These are phyloP conservation scores for Vulpes vulpes DNA, from an alignment of 2,113 vertebrate genomes.

Conservation along the genomic window DNA sequence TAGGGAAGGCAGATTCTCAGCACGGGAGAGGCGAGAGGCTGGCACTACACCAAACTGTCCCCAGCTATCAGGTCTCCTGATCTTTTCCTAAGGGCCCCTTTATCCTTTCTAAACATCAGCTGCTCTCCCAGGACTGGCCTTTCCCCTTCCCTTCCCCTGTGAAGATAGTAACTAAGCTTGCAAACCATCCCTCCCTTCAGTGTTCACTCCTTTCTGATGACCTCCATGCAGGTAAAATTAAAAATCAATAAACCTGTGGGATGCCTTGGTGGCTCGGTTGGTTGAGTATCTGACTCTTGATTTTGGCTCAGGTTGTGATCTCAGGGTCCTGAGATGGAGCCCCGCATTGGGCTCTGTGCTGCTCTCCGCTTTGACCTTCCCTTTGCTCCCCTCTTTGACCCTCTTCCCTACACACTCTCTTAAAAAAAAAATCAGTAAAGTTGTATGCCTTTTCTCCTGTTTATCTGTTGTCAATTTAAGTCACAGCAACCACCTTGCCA, in stretches of 20 bases:
- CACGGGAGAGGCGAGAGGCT: background rate
- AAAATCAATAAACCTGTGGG: background rate
- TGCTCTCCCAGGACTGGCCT: background rate
- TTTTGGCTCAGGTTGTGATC: background rate
- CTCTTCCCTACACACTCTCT: background rate
- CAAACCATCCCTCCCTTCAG: background rate
- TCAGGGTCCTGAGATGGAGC: background rate
- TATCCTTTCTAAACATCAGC: background rate
- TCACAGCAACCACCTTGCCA: background rate
- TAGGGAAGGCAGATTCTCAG: too few species aligned
- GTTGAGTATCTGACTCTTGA: background rate
- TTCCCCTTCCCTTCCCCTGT: background rate
- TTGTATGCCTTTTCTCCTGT: background rate
- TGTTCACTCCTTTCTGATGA: background rate
- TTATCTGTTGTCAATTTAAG: background rate
- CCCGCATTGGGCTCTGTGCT: background rate
- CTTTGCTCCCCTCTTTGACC: too few species aligned
- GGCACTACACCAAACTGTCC: background rate
- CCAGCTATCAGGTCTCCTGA: background rate
- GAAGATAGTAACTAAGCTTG: background rate
- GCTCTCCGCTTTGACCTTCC: too few species aligned
- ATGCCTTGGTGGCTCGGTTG: background rate
- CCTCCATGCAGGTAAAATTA: background rate
- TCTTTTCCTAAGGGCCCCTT: background rate
- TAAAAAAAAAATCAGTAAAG: background rate